Base-by-base conservation (phyloP, 2,888 invertebrate genomes). In the Amphiduros pacificus region DNA sequence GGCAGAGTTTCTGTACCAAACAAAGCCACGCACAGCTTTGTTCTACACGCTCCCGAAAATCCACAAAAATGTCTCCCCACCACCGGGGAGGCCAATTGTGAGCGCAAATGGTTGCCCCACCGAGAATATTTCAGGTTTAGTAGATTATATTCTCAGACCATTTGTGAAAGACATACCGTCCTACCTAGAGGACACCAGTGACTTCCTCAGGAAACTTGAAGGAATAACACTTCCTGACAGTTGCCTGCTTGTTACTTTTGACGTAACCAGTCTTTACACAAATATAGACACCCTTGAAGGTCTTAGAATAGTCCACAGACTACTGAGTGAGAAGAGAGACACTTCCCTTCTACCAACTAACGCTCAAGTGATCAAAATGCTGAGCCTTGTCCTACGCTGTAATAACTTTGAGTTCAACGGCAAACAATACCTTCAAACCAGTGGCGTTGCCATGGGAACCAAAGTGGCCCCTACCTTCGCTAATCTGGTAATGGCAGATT, bases 381-480 rank as follows among this genome's bases (percentile, higher is more conserved):
- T 55, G 40, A 55, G 22, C 14, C 27, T 40, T 24, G 55, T 55
- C 14, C 41, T 55, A 14, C 14, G 4, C 17, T 40, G 11, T 24
- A 55, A 55, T 26, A 55, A 55, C 28, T 55, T 55, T 24, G 24
- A 55, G 9, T 55, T 55, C n/a, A 55, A 55, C 40, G 55, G 55
- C 2, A 24, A 55, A 22, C 36, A 55, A 22, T 55, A 55, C 41
- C 24, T 40, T 9, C 55, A 55, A 26, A 31, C 40, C 9, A 26
- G 40, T 3, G 55, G 55, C 17, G 40, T 40, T 22, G 55, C 55
- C 17, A 55, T 55, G 55, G 55, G 55, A 5, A 55, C 55, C 11
- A 11, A 40, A 26, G 55, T 55, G 17, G 55, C 55, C 6, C 55
- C 55, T 17, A 26, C 55, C 6, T 24, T 40, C 17, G 55, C 55